Evolutionary conservation across 2,113 vertebrate species (phyloP), one percentile per base, ranked within the genome.

Genomic region (Corythaixoides concolor): DNA sequence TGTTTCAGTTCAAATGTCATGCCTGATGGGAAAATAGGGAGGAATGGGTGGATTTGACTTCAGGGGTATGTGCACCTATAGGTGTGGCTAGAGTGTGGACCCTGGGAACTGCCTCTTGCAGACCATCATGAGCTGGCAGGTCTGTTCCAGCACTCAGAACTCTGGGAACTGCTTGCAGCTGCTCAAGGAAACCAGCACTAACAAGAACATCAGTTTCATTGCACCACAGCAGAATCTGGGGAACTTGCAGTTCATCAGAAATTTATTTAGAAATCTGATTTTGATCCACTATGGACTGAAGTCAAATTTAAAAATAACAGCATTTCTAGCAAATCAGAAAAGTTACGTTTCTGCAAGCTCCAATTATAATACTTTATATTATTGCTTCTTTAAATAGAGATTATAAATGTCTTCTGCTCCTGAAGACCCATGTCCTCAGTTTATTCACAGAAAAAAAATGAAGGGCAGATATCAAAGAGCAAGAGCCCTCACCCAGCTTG

Each of bases 181-280:
- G 88, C 74, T 64, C 73, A 49, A 89, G 66, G 39, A 89, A 89
- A 88, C 11, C 74, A 88, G 58, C 30, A 24, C 55, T 58, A 76
- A 91, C 39, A 62, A 41, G 43, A 85, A 79, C 92, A 91, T 33
- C 53, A 53, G 55, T 80, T 85, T 93, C 66, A 89, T 11, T 83
- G 82, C 78, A 91, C 41, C 70, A 52, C 67, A 72, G 78, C 59
- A 91, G 50, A 86, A 88, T 58, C 70, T 33, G 47, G 47, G 16
- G 70, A 95, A 90, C 55, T 76, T 94, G 74, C 82, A 96, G 91
- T 37, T 94, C 63, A 79, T 76, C 78, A 88, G 78, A 93, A 96
- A 78, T 22, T 6, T 35, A 73, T 66, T 90, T 90, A 92, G 75
- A 92, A 96, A 82, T 62, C 72, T 85, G 58, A 82, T 79, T 81